These are phyloP conservation scores for Macaca fascicularis DNA, from an alignment of 2,113 vertebrate species.

Conservation along the genomic window T2T-MFA8v1.1 NC_088386.1:35626001-35626500, in stretches of 20 bases:
- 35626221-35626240: background rate
- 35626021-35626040: background rate
- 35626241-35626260: background rate
- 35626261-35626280: background rate
- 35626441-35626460: background rate
- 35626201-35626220: background rate
- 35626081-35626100: background rate
- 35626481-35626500: background rate
- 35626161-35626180: background rate
- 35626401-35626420: fast-evolving
- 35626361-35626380: background rate
- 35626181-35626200: background rate
- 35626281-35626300: background rate
- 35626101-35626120: background rate
- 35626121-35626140: background rate
- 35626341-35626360: background rate
- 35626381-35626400: background rate
- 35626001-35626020: background rate
- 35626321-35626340: background rate
- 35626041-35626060: conserved; percentile 31
- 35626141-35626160: background rate
- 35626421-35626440: background rate
- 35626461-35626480: background rate
- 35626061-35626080: conserved; percentile 49
- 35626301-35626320: background rate